Percentiles rank a stretch among this genome's conserved stretches.
These are phyloP conservation scores for Gracilinanus agilis DNA, from an alignment of 2,113 vertebrate species.

Conservation along the genomic window DNA sequence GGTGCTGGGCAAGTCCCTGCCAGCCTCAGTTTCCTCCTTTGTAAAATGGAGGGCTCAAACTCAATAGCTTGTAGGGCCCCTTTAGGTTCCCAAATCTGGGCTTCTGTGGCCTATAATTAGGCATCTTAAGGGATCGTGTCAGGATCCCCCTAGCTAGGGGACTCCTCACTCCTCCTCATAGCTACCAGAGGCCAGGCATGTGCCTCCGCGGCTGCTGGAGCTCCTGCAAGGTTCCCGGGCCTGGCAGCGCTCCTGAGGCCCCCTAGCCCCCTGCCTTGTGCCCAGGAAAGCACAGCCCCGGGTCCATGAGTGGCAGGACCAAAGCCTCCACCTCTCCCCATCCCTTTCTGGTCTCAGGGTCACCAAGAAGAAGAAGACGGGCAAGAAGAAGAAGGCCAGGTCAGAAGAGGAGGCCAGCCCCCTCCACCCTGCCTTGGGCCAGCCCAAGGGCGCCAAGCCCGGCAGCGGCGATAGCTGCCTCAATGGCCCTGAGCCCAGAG, in stretches of 20 bases:
- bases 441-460: conserved; percentile 60
- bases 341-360: conserved; percentile 84
- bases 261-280: background rate
- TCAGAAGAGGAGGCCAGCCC: conserved; percentile 72
- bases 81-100: background rate
- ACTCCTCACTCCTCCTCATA: background rate
- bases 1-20: background rate
- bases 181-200: background rate
- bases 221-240: background rate
- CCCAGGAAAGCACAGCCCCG: background rate
- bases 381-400: conserved; percentile 90
- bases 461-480: background rate
- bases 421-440: rapidly evolving
- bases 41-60: background rate
- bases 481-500: conserved; percentile 58
- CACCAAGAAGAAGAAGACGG: conserved; percentile 90
- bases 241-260: background rate
- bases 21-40: background rate
- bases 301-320: background rate
- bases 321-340: rapidly evolving
- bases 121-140: background rate
- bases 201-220: background rate
- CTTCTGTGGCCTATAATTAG: background rate
- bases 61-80: background rate
- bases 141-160: rapidly evolving